Base-by-base conservation (phyloP, 1,140 invertebrate genomes). In the Linepithema humile region DNA sequence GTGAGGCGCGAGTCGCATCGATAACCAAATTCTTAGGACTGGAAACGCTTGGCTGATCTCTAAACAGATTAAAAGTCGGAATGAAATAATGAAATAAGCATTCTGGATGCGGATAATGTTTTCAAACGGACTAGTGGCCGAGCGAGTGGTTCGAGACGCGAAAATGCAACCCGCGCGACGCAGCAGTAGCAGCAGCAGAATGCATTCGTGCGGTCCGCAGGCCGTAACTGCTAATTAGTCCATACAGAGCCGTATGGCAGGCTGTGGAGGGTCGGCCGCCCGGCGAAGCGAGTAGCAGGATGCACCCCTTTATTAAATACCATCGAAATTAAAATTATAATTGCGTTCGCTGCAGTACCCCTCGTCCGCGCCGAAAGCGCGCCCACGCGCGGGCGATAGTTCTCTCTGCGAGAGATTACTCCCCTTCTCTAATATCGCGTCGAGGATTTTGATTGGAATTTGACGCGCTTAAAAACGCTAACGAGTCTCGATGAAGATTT, bases 251-350 rank as follows among this genome's bases (percentile, higher is more conserved):
- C 88, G 87, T 85, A 88, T 75, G 83, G 84, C 83, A 83, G 84
- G 88, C 86, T 91, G 64, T 69, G 85, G 88, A 88, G 85, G 84
- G 87, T 84, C 50, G 87, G 75, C 77, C 84, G 73, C 59, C 40
- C 82, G 75, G 43, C 78, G 83, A 80, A 87, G 84, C 84, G 85
- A 70, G 80, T 86, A 85, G 84, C 78, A 87, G 89, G 89, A 90
- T 92, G 89, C 89, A 84, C 90, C 92, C 93, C 93, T 94, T 94
- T 94, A 94, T 94, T 94, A 93, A 94, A 94, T 94, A 93, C 93
- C 93, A 93, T 93, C 88, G 93, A 94, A 94, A 94, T 94, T 94
- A 94, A 94, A 94, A 94, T 94, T 94, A 94, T 94, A 94, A 94
- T 94, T 94, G 93, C 94, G 93, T 93, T 94, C 91, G 93, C 92